These are phyloP conservation scores for Elaphurus davidianus DNA, from an alignment of 2,113 vertebrate species.

Conservation along the genomic window DNA sequence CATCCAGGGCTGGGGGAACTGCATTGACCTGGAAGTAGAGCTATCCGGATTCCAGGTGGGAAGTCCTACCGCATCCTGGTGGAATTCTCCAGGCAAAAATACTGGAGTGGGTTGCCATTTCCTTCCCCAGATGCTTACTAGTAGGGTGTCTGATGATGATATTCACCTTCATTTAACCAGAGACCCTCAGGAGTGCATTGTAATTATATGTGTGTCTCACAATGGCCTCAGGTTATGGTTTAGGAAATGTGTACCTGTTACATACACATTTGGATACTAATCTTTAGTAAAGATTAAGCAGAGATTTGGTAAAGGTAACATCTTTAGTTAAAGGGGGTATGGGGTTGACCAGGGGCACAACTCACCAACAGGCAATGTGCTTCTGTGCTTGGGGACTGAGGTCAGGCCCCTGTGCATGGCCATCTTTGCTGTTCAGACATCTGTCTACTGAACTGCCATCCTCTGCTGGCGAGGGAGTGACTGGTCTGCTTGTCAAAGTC, in stretches of 20 bases:
- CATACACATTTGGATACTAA: neutral
- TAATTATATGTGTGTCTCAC: neutral
- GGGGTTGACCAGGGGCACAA: neutral
- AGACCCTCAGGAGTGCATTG: neutral
- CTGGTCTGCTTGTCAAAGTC: neutral
- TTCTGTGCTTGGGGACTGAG: fast-evolving
- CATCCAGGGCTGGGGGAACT: neutral
- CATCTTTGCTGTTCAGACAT: neutral
- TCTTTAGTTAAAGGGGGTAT: neutral
- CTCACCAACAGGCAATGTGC: fast-evolving
- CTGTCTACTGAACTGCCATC: neutral
- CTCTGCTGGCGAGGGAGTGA: neutral
- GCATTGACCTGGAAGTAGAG: neutral
- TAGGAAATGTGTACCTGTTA: neutral
- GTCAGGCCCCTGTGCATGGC: fast-evolving
- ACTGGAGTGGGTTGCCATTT: neutral
- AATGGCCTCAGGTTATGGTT: neutral
- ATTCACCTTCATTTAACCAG: neutral
- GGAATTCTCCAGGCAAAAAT: neutral
- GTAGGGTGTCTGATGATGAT: neutral
- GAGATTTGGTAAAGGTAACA: neutral
- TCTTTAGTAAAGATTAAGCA: neutral
- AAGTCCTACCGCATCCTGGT: neutral
- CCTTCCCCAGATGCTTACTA: neutral
- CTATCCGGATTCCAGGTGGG: neutral